Conservation (phyloP, 2,113 vertebrate genomes). For the Stegostoma tigrinum region DNA sequence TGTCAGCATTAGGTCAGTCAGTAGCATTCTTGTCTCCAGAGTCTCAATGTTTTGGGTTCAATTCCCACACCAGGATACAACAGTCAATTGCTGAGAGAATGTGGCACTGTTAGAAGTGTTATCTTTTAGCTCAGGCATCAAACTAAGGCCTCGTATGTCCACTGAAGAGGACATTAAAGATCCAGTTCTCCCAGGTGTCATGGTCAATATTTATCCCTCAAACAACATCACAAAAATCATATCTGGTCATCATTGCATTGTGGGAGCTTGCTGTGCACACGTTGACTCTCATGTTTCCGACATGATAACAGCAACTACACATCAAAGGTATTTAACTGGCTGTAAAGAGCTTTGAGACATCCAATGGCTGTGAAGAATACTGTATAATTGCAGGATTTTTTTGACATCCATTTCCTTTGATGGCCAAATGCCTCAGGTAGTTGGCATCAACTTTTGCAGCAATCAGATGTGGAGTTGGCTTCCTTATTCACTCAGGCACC, state of each 20-base stretch:
- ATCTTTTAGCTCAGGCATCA: background rate
- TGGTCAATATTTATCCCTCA: background rate
- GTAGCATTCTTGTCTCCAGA: background rate
- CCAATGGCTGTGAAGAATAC: background rate
- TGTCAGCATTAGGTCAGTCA: background rate
- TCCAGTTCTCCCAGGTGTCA: background rate
- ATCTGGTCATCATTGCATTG: background rate
- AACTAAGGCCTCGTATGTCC: background rate
- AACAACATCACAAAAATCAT: background rate
- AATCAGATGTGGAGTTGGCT: background rate
- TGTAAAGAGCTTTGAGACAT: background rate
- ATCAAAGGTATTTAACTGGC: background rate
- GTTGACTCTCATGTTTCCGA: background rate
- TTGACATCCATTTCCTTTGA: background rate
- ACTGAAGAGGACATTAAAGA: background rate
- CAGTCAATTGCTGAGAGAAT: background rate
- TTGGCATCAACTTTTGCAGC: background rate
- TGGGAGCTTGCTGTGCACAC: background rate
- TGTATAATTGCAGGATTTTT: background rate
- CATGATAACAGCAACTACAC: background rate
- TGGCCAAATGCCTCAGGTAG: background rate
- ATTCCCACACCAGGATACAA: background rate
- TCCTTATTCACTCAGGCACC: background rate
- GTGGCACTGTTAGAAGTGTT: background rate
- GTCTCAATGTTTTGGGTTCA: background rate